Evolutionary conservation across 2,113 vertebrate species (phyloP).

Genomic region (Coturnix japonica): DNA sequence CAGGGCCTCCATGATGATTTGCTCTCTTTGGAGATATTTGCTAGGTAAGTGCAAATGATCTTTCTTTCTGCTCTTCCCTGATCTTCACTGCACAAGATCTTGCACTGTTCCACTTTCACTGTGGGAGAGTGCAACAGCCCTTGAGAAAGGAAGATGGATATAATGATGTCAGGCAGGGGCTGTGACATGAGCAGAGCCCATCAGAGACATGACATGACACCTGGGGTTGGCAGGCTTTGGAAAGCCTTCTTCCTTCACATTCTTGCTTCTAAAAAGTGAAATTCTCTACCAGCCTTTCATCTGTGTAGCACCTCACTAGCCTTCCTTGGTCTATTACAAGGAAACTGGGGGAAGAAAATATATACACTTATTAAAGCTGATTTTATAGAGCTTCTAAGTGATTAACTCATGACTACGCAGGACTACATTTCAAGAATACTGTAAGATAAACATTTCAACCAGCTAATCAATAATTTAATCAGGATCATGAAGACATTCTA

Average conservation of each 20-base stretch:
- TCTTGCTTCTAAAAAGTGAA: neutral
- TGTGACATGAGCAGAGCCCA: fast-evolving
- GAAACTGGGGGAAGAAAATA: neutral
- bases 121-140: neutral
- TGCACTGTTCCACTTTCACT: fast-evolving
- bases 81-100: neutral
- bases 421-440: neutral
- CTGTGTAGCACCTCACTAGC: neutral
- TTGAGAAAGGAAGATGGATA: fast-evolving
- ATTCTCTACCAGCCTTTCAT: neutral
- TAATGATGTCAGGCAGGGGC: fast-evolving
- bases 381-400: neutral
- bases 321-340: neutral
- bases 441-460: neutral
- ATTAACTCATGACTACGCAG: neutral
- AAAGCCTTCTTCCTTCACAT: neutral
- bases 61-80: neutral
- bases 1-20: neutral
- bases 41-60: neutral
- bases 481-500: neutral
- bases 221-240: neutral
- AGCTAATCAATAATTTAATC: neutral
- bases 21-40: neutral
- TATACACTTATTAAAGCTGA: neutral
- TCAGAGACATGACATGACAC: neutral